These are phyloP conservation scores for Oxyruncus cristatus DNA, from an alignment of 2,113 vertebrate genomes.

Conservation along the genomic window DNA sequence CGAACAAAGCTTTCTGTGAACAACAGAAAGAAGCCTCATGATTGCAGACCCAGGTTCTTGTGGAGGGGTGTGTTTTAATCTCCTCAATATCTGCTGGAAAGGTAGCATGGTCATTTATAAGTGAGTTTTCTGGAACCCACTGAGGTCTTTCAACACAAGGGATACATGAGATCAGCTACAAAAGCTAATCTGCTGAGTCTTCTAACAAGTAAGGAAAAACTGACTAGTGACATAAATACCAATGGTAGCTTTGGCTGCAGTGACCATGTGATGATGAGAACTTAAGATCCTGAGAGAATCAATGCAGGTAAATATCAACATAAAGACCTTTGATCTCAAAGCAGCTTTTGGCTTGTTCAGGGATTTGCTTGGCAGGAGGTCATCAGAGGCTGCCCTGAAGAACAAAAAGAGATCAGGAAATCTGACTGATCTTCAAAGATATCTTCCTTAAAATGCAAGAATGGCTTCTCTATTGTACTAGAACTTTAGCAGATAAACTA, in stretches of 20 bases:
- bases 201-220: neutral
- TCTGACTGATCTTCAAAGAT: neutral
- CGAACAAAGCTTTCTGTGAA: neutral
- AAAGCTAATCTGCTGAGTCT: neutral
- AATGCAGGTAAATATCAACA: neutral
- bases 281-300: neutral
- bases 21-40: neutral
- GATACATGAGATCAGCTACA: neutral
- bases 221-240: neutral
- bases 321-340: neutral
- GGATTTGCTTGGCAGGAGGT: neutral
- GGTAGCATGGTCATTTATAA: neutral
- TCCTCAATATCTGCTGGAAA: neutral
- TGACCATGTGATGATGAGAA: neutral
- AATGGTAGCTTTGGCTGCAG: neutral
- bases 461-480: rapidly evolving
- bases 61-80: neutral
- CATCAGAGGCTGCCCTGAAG: neutral
- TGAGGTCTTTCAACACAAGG: neutral
- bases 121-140: neutral
- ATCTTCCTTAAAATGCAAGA: neutral
- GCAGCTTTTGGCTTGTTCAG: neutral
- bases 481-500: neutral
- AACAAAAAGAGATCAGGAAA: neutral
- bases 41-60: neutral